Evolutionary conservation across 2,797 vertebrate species (phyloP).

Genomic region (Meda fulgida): DNA sequence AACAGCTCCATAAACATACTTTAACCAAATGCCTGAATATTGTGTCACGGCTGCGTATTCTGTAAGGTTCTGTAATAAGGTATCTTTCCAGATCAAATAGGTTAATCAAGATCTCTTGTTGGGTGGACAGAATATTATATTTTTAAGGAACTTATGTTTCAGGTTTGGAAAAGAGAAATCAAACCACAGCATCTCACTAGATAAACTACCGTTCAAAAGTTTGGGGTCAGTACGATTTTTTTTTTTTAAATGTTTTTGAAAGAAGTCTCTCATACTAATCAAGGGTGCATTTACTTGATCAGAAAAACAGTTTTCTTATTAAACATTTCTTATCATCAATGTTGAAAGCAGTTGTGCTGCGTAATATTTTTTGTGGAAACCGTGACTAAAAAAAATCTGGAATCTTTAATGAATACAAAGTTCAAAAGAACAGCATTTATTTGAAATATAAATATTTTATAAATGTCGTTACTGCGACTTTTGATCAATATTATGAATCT

Average conservation of each 20-base stretch:
- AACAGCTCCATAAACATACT: not conserved
- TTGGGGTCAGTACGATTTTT: not conserved
- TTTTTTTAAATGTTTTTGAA: no score
- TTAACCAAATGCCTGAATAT: not conserved
- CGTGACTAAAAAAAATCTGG: no score
- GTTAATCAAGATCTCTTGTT: not conserved
- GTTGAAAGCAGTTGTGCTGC: no score
- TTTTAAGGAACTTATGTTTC: not conserved
- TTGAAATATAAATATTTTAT: no score
- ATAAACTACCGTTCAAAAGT: not conserved
- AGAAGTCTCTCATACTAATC: not conserved
- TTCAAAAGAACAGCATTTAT: no score
- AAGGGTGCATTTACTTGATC: not conserved
- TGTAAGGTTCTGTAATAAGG: conserved; percentile 13
- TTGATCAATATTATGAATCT: not conserved
- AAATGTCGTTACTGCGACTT: not conserved
- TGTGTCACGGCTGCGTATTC: not conserved
- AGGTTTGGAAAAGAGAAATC: not conserved
- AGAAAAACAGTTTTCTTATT: not conserved
- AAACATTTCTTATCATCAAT: no score
- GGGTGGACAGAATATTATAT: not conserved
- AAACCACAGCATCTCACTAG: not conserved
- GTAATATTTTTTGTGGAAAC: no score
- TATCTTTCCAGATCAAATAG: not conserved
- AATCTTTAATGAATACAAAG: no score